A percentile compares a stretch with the other conserved stretches of the same genome.
Evolutionary conservation across 2,797 vertebrate species (phyloP).

Genomic region (Babyrousa celebensis): DNA sequence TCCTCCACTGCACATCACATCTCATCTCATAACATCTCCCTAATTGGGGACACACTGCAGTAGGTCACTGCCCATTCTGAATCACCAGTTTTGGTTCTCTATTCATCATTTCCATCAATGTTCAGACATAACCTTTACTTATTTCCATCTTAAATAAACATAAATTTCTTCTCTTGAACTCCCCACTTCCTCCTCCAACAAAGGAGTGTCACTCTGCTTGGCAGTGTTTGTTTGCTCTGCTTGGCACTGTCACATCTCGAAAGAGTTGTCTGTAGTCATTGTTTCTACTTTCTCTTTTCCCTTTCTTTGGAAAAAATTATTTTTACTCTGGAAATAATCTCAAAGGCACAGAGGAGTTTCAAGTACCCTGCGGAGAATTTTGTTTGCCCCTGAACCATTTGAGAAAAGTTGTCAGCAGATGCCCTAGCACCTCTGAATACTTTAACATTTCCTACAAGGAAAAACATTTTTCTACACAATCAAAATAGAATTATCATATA

Average conservation of each 20-base stretch:
- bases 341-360: constrained; percentile 10
- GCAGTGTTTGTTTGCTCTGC: not conserved
- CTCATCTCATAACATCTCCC: not conserved
- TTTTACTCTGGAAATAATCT: constrained; percentile 62
- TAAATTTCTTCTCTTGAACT: not conserved
- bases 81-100: constrained; percentile 3
- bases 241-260: not conserved
- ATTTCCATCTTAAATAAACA: constrained; percentile 23
- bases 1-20: not conserved
- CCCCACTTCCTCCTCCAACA: not conserved
- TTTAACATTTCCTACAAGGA: constrained; percentile 1
- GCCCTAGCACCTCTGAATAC: not conserved
- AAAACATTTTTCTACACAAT: not conserved
- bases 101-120: not conserved
- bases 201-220: no score
- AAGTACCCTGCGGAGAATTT: not conserved
- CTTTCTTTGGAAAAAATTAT: constrained; percentile 36
- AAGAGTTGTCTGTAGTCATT: not conserved
- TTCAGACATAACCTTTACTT: not conserved
- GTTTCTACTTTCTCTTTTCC: constrained; percentile 15
- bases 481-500: not conserved
- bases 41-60: not conserved
- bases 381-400: constrained; percentile 22
- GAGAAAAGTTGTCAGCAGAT: constrained; percentile 45
- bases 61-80: not conserved